Evolutionary conservation across 1,140 invertebrate species (phyloP).

Genomic region (Oncopeltus fasciatus): DNA sequence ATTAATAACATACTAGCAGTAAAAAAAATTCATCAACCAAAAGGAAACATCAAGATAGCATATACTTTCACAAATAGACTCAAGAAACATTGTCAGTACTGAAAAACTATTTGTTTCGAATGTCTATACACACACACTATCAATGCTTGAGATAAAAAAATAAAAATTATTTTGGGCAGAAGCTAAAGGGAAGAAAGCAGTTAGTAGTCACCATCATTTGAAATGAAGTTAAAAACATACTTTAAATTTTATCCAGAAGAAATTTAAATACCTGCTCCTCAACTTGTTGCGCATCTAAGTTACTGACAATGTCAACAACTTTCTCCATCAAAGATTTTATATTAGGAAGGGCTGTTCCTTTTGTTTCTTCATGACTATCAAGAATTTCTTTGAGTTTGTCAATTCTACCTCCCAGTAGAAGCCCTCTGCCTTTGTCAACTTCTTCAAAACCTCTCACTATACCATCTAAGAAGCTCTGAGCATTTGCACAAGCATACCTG

Average conservation of each 20-base stretch:
- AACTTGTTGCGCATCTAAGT: constrained; percentile 75
- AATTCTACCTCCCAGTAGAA: constrained; percentile 30
- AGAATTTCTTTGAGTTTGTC: constrained; percentile 30
- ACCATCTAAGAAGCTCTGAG: constrained; percentile 65
- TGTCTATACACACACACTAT: no score
- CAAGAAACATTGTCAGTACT: no score
- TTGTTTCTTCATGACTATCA: constrained; percentile 21
- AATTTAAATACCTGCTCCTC: constrained; percentile 53
- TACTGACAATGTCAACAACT: constrained; percentile 65
- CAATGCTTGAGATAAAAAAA: no score
- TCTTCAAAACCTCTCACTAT: constrained; percentile 62
- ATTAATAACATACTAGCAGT: no score
- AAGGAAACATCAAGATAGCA: no score
- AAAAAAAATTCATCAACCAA: no score
- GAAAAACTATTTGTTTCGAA: no score
- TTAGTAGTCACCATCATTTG: no score
- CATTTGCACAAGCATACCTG: constrained; percentile 52
- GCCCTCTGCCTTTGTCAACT: constrained; percentile 65
- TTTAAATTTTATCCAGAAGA: neutral
- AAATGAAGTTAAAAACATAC: neutral
- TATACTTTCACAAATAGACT: no score
- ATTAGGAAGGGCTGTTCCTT: constrained; percentile 42
- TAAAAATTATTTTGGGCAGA: no score
- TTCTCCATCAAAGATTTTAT: constrained; percentile 50
- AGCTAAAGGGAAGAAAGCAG: no score